phyloP scores from a whole-genome alignment of 2,113 vertebrate species.

The Trematocara nigrifrons region DNA sequence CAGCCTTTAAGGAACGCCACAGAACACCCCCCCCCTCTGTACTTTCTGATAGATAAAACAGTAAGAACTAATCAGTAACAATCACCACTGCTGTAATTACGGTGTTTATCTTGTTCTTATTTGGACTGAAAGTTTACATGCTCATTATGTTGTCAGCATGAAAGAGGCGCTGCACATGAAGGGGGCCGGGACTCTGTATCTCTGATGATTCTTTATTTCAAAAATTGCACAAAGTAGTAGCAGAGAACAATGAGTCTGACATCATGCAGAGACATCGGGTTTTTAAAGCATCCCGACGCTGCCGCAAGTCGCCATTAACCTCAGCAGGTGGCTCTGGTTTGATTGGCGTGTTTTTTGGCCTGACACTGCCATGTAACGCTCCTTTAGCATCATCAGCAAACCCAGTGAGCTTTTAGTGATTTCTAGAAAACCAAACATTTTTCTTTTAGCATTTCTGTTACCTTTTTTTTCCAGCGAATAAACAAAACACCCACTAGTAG shows the following conservation, averaged over 20 bases:
- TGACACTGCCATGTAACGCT: background rate
- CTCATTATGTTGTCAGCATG: slow-evolving; percentile 44
- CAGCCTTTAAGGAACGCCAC: background rate
- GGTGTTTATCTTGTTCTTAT: slow-evolving; percentile 21
- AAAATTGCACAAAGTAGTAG: slow-evolving; percentile 8
- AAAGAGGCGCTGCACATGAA: background rate
- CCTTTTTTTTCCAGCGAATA: background rate
- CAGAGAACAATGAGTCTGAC: background rate
- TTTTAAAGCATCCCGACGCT: background rate
- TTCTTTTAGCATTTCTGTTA: background rate
- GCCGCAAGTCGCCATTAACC: background rate
- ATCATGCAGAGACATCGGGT: background rate
- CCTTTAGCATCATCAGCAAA: background rate
- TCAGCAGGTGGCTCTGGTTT: background rate
- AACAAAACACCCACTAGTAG: background rate
- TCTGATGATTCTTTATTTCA: slow-evolving; percentile 5
- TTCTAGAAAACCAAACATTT: background rate
- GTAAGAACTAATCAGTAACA: slow-evolving; percentile 30
- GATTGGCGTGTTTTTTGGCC: background rate
- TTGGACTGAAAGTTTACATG: slow-evolving; percentile 41
- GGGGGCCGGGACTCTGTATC: background rate
- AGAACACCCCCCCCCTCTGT: background rate
- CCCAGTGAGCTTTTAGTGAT: background rate
- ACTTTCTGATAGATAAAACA: slow-evolving; percentile 1
- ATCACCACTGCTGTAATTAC: slow-evolving; percentile 33